Evolutionary conservation across 2,113 vertebrate genomes (phyloP).

Genomic region (Bujurquina vittata): DNA sequence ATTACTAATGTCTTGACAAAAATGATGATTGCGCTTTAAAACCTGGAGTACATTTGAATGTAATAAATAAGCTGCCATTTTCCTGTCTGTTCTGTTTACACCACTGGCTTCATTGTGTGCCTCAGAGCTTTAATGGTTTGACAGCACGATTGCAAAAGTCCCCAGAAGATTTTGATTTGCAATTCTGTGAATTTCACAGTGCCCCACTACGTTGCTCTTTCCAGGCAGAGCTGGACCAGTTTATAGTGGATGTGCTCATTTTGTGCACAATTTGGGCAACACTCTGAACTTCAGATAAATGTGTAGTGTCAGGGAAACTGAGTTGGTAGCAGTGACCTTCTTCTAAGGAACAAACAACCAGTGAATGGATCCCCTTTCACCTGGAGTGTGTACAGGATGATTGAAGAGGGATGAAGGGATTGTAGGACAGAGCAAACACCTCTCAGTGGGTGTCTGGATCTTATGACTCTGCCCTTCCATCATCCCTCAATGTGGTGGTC

Average conservation of each 20-base stretch:
- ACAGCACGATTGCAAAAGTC: constrained; percentile 46
- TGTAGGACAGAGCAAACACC: constrained; percentile 66
- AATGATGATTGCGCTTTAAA: background rate
- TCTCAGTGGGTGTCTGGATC: constrained; percentile 48
- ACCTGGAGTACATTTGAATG: constrained; percentile 2
- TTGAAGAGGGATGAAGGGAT: constrained; percentile 65
- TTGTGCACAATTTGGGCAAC: constrained; percentile 42
- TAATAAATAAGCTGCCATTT: constrained; percentile 21
- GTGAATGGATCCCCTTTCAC: constrained; percentile 35
- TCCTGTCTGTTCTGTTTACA: constrained; percentile 31
- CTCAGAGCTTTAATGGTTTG: constrained; percentile 16
- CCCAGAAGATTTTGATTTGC: constrained; percentile 28
- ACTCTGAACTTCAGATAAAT: constrained; percentile 44
- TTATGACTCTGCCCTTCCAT: constrained; percentile 47
- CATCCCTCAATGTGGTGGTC: constrained; percentile 59
- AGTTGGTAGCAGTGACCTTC: constrained; percentile 24
- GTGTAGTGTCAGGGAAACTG: constrained; percentile 19
- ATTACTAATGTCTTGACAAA: background rate
- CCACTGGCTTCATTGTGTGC: constrained; percentile 2
- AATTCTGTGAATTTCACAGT: constrained; percentile 16
- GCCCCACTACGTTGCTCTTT: background rate
- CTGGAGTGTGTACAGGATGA: constrained; percentile 71
- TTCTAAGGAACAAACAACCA: constrained; percentile 32
- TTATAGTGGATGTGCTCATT: constrained; percentile 31
- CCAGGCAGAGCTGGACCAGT: constrained; percentile 25